Percentiles rank a stretch among this genome's conserved stretches.
Evolutionary conservation across 2,888 invertebrate genomes (phyloP).

Genomic region (Cantharis rustica): DNA sequence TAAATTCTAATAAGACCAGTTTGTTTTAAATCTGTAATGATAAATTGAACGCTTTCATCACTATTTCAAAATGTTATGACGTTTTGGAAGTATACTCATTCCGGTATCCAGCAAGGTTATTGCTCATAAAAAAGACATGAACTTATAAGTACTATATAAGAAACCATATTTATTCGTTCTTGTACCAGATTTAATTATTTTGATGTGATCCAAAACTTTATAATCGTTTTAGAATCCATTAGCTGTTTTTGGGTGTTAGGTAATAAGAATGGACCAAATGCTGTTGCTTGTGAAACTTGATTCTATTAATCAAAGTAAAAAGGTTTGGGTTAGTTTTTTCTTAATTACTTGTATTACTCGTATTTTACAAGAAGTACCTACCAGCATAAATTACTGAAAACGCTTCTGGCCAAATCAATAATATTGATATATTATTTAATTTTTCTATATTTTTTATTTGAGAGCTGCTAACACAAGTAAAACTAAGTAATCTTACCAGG

Average conservation of each 20-base stretch:
- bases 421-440: not conserved
- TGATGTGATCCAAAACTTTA: not conserved
- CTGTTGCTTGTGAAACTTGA: not conserved
- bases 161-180: not conserved
- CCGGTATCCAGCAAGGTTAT: not conserved
- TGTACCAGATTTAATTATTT: not conserved
- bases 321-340: not conserved
- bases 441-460: not conserved
- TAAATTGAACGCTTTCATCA: too few relatives aligned
- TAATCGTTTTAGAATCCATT: not conserved
- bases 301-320: not conserved
- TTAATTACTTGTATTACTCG: not conserved
- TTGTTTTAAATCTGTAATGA: not conserved
- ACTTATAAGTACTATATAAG: not conserved
- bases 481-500: too few relatives aligned
- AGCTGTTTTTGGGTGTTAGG: not conserved
- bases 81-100: not conserved
- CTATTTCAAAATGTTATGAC: too few relatives aligned
- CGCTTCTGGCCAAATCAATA: not conserved
- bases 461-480: too few relatives aligned
- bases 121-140: not conserved
- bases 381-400: not conserved
- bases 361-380: not conserved
- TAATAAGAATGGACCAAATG: not conserved
- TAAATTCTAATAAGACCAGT: not conserved